Conservation (phyloP, 2,797 vertebrate genomes). For the Girardinus metallicus region DNA sequence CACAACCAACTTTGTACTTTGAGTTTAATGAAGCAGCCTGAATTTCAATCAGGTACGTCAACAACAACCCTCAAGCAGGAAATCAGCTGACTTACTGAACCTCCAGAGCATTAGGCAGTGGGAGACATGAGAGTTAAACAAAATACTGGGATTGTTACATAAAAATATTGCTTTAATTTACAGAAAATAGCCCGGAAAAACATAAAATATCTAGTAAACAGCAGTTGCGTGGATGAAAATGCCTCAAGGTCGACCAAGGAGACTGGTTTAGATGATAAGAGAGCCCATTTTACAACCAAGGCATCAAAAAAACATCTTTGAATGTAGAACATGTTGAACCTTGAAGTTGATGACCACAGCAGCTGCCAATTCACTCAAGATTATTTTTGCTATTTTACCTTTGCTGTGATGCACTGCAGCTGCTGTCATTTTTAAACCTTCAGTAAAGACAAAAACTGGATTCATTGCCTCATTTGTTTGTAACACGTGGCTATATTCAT, state of each 20-base stretch:
- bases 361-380: neutral
- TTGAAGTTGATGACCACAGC: neutral
- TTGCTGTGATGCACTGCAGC: too few species aligned
- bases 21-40: neutral
- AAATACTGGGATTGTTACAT: neutral
- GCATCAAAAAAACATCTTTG: neutral
- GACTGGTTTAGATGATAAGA: neutral
- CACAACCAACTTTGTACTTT: neutral
- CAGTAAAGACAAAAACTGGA: too few species aligned
- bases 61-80: neutral
- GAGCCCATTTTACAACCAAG: neutral
- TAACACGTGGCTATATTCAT: too few species aligned
- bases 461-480: too few species aligned
- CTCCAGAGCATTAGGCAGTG: neutral
- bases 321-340: neutral
- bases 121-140: neutral
- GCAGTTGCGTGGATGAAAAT: neutral
- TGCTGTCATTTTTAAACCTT: too few species aligned
- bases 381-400: neutral
- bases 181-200: neutral
- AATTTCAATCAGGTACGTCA: neutral
- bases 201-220: neutral
- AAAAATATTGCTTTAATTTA: neutral
- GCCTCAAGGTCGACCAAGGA: neutral
- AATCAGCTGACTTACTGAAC: neutral